These are phyloP conservation scores for Acanthis flammea DNA, from an alignment of 2,797 vertebrate genomes.

Conservation along the genomic window DNA sequence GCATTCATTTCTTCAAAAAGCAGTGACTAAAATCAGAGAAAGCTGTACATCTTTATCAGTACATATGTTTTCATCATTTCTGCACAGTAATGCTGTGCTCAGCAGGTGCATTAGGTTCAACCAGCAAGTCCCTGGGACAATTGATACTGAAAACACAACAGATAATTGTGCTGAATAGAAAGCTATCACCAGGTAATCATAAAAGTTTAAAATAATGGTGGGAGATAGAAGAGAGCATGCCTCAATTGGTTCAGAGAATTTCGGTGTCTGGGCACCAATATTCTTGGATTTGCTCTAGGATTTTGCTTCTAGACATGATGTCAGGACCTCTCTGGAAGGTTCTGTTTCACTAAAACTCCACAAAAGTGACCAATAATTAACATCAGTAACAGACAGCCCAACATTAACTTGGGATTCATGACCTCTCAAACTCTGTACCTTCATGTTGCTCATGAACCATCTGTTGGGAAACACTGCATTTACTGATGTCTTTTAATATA, in stretches of 20 bases:
- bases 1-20: neutral
- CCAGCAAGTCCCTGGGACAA: neutral
- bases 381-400: neutral
- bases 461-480: neutral
- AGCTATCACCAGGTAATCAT: neutral
- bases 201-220: neutral
- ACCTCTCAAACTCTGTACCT: neutral
- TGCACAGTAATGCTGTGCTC: neutral
- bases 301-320: neutral
- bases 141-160: neutral
- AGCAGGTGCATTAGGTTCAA: neutral
- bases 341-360: neutral
- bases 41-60: neutral
- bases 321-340: neutral
- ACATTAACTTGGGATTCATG: neutral
- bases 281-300: neutral
- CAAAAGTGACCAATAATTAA: neutral
- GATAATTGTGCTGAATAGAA: neutral
- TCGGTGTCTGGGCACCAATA: neutral
- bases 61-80: neutral
- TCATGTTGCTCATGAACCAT: neutral
- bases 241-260: neutral
- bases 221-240: neutral
- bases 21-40: neutral
- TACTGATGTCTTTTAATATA: neutral